Evolutionary conservation across 2,113 vertebrate genomes (phyloP), one percentile per base, ranked within the genome.

Genomic region (Cyprinodon tularosa): DNA sequence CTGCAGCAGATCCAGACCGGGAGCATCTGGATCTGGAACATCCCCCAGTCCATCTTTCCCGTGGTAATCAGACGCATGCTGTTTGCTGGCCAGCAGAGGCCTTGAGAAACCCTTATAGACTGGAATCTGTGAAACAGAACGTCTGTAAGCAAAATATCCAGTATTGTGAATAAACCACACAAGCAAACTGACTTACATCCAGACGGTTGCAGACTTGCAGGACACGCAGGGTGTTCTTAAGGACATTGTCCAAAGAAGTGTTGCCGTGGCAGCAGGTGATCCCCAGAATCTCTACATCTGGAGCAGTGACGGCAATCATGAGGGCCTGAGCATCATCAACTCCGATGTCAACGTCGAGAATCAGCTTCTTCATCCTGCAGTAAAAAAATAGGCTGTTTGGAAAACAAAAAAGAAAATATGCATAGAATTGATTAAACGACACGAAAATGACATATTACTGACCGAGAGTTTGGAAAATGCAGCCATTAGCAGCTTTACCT

Each of bases 181-280:
- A 0, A 3, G n/a, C 3, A 14, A 5, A 36, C 17, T 3, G 29
- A 69, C 74, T 77, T 68, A 94, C 93, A 60, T 94, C 89, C 72
- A 86, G 63, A n/a, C 63, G 76, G 10, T 78, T 39, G 84, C 93
- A 95, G 12, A 77, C 88, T 62, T 92, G 85, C 53, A 95, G 90
- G 53, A 95, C 89, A 0, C 94, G 87, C 5, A 95, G 86, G 0
- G 91, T 91, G 62, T 95, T 95, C 76, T 86, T 88, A 65, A 92
- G 91, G 11, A 90, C 89, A 4, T 95, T 94, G 3, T 94, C 87
- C 63, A 95, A 22, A 3, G 76, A 7, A 0, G 92, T 91, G 84
- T 95, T 95, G 61, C 94, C 94, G 1, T 89, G 70, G 42, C 83
- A 83, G n/a, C 94, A 94, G 45, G 92, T 94, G 82, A 95, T 92